These are phyloP conservation scores for Stichodactyla mertensii DNA, from an alignment of 64 coral and sea anemone genomes.

Conservation along the genomic window DNA sequence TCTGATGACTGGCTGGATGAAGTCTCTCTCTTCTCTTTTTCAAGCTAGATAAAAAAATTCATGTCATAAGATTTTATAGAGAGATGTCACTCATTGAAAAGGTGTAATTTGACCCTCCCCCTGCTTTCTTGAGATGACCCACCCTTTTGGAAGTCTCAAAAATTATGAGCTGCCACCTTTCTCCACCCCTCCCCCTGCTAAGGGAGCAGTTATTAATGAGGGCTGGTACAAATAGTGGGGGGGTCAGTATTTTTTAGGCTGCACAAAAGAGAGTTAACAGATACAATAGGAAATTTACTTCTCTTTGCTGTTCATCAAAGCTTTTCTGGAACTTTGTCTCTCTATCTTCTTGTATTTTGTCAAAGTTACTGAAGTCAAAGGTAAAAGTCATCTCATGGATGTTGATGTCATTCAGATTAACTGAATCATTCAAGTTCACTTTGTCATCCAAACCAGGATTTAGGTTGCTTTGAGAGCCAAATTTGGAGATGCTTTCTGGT, in stretches of 20 bases:
- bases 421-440: conserved; percentile 44
- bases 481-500: background rate
- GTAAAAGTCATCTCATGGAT: conserved; percentile 97
- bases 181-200: too few species aligned
- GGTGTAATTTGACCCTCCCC: too few species aligned
- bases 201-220: too few species aligned
- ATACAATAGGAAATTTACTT: conserved; percentile 27
- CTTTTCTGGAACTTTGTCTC: conserved; percentile 86
- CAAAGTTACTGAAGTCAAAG: conserved; percentile 90
- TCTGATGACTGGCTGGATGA: background rate
- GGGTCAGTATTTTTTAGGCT: too few species aligned
- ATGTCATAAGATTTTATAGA: too few species aligned
- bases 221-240: too few species aligned
- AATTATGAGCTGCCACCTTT: too few species aligned
- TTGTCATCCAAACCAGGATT: conserved; percentile 29
- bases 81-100: too few species aligned
- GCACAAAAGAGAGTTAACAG: too few species aligned
- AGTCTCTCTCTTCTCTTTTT: conserved; percentile 12
- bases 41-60: background rate
- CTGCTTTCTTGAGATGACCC: too few species aligned
- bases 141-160: too few species aligned
- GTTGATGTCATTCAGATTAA: conserved; percentile 82
- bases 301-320: conserved; percentile 77
- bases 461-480: background rate
- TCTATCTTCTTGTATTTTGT: conserved; percentile 72